phyloP scores from a whole-genome alignment of 2,113 vertebrate genomes.

The Todiramphus saurophagus region DNA sequence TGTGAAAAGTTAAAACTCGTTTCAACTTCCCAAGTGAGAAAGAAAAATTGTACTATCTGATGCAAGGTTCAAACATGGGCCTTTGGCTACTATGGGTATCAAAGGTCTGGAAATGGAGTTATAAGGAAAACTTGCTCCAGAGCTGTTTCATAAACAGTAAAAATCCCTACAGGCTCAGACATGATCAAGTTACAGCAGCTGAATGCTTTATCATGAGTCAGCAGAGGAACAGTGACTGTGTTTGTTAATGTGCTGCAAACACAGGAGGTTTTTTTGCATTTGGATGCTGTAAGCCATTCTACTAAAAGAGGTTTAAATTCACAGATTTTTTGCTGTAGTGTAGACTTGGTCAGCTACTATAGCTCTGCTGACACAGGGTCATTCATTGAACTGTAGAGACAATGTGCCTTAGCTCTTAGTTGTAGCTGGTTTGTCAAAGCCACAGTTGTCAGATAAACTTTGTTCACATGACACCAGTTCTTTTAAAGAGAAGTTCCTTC shows the following conservation, averaged over 20 bases:
- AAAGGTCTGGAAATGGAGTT: neutral
- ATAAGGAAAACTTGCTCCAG: neutral
- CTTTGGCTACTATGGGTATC: neutral
- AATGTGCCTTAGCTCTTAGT: neutral
- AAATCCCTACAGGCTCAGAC: neutral
- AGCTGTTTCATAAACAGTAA: neutral
- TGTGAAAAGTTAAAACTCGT: neutral
- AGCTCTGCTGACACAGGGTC: neutral
- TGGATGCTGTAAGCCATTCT: neutral
- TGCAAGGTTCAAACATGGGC: neutral
- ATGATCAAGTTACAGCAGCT: neutral
- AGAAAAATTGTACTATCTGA: neutral
- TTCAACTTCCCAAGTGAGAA: neutral
- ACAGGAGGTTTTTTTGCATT: neutral
- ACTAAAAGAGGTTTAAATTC: neutral
- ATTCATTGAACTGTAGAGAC: neutral
- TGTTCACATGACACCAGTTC: neutral
- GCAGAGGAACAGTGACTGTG: neutral
- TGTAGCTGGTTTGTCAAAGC: neutral
- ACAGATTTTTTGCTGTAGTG: neutral
- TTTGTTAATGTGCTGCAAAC: neutral
- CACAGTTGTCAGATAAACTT: neutral
- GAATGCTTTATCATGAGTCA: neutral
- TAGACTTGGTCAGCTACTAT: neutral
- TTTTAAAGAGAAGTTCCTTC: neutral